These are phyloP conservation scores for Nomada lathburiana DNA, from an alignment of 2,888 invertebrate genomes.

Conservation along the genomic window DNA sequence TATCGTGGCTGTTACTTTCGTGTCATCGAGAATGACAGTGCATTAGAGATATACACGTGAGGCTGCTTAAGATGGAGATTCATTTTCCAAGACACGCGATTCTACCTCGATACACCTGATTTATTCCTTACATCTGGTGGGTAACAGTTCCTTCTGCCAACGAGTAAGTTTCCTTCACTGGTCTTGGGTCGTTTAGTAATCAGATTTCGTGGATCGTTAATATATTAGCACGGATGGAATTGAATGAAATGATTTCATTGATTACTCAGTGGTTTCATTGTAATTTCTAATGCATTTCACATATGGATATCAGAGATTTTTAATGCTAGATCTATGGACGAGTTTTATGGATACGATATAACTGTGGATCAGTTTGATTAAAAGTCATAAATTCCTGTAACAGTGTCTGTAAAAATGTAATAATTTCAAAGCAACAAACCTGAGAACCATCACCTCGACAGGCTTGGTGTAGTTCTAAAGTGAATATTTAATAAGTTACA, in stretches of 20 bases:
- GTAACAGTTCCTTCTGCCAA: background rate
- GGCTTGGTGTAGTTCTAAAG: too few species aligned
- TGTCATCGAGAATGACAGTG: background rate
- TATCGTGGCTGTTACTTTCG: background rate
- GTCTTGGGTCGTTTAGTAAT: background rate
- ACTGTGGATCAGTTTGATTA: too few species aligned
- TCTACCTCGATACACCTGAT: constrained; percentile 6
- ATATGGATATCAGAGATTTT: background rate
- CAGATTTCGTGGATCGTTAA: background rate
- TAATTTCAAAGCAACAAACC: too few species aligned
- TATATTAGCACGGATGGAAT: background rate
- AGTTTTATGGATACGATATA: too few species aligned
- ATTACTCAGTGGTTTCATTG: background rate
- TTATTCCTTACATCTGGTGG: background rate
- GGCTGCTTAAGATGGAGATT: constrained; percentile 3
- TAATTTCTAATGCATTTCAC: background rate
- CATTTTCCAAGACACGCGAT: background rate
- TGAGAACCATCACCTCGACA: too few species aligned
- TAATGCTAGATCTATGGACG: background rate
- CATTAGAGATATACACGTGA: background rate
- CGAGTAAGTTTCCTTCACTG: background rate
- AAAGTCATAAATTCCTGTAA: too few species aligned
- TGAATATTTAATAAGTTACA: background rate
- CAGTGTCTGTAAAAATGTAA: too few species aligned
- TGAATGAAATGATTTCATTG: background rate